Evolutionary conservation across 2,797 vertebrate species (phyloP).

Genomic region (Zalophus californianus): DNA sequence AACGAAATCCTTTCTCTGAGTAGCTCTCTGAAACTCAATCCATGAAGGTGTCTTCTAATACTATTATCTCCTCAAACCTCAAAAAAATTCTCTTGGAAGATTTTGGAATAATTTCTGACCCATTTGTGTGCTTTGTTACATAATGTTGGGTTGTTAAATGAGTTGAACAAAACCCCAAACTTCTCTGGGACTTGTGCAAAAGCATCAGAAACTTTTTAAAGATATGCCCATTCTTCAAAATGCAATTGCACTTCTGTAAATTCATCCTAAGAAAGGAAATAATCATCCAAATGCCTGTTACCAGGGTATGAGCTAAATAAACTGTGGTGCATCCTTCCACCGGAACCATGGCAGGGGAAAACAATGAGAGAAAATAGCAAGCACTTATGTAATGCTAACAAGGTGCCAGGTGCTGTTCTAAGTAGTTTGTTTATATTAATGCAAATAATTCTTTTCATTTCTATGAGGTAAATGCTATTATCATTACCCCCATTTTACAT

Average conservation of each 20-base stretch:
- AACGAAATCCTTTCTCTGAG: background rate
- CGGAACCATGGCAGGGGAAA: background rate
- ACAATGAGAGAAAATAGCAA: background rate
- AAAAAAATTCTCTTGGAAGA: background rate
- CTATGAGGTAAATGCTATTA: background rate
- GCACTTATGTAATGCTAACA: background rate
- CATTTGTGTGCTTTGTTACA: background rate
- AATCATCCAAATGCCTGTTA: background rate
- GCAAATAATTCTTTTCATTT: background rate
- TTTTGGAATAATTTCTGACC: background rate
- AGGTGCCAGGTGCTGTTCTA: background rate
- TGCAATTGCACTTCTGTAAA: background rate
- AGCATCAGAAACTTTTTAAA: constrained; percentile 9
- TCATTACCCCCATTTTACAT: background rate
- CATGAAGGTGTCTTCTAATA: constrained; percentile 19
- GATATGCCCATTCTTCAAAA: background rate
- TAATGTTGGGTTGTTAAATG: background rate
- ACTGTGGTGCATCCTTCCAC: background rate
- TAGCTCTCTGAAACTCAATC: constrained; percentile 20
- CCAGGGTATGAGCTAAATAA: background rate
- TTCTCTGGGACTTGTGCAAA: background rate
- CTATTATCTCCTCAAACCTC: constrained; percentile 28
- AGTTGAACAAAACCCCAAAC: constrained; percentile 32
- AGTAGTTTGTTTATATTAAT: background rate
- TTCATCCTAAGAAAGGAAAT: background rate